phyloP scores from a whole-genome alignment of 1,140 invertebrate species.

The Sitobion miscanthi region DNA sequence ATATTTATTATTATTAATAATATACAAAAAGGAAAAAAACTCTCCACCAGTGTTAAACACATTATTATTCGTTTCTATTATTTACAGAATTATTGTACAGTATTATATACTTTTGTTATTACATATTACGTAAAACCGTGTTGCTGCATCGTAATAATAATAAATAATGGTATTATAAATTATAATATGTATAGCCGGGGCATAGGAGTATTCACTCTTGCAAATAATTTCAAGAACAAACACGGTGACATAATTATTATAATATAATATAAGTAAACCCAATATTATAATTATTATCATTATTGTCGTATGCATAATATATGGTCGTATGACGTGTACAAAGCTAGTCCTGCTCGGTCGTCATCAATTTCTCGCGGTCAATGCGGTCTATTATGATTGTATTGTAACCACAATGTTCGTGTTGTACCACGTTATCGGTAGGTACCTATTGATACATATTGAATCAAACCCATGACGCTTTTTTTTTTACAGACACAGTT shows the following conservation, averaged over 20 bases:
- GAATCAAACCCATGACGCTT: neutral
- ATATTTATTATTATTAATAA: neutral
- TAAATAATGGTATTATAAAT: neutral
- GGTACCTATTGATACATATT: neutral
- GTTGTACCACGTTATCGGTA: neutral
- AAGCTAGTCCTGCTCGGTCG: neutral
- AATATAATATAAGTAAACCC: no score
- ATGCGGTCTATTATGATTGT: no score
- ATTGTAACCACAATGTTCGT: neutral
- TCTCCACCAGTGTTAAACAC: neutral
- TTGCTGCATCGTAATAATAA: neutral
- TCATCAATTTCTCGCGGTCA: neutral
- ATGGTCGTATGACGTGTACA: neutral
- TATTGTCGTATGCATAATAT: neutral
- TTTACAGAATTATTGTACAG: neutral
- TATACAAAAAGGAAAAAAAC: neutral
- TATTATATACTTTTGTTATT: neutral
- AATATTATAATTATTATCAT: neutral
- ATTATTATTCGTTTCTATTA: neutral
- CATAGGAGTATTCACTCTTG: neutral
- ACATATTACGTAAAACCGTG: neutral
- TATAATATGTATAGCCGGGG: neutral
- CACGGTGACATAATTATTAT: neutral
- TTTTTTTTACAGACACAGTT: constrained; percentile 58
- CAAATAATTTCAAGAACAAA: neutral